Evolutionary conservation across 2,113 vertebrate genomes (phyloP).

Genomic region (Sinocyclocheilus maitianheensis): DNA sequence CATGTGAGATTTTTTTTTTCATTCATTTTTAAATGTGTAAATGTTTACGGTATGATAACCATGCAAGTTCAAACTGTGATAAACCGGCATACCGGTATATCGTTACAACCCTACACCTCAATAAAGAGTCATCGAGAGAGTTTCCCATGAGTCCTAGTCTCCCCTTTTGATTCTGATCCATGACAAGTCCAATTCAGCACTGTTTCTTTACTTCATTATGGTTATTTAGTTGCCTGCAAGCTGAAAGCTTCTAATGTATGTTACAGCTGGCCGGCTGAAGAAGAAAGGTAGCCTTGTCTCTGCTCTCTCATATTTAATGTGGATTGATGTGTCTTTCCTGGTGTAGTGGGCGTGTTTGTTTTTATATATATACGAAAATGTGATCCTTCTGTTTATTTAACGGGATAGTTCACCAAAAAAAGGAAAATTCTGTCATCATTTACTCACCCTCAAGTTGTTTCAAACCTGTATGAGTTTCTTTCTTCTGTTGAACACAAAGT

Average conservation of each 20-base stretch:
- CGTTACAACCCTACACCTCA: neutral
- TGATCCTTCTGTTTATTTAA: conserved; percentile 9
- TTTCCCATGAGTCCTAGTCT: neutral
- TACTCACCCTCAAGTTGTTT: too few relatives aligned
- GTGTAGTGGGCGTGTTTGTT: conserved; percentile 43
- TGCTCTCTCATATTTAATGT: conserved; percentile 49
- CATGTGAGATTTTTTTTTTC: too few relatives aligned
- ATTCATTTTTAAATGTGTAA: too few relatives aligned
- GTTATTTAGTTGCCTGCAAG: conserved; percentile 61
- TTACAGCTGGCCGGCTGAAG: conserved; percentile 81
- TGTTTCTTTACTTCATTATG: conserved; percentile 44
- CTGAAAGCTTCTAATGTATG: conserved; percentile 74
- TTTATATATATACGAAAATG: neutral
- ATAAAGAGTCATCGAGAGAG: neutral
- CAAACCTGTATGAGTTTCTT: too few relatives aligned
- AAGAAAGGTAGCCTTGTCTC: conserved; percentile 76
- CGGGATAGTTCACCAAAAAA: neutral
- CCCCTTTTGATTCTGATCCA: neutral
- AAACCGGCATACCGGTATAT: too few relatives aligned
- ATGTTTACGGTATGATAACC: too few relatives aligned
- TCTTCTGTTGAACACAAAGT: neutral
- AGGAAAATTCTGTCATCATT: too few relatives aligned
- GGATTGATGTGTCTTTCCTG: conserved; percentile 46
- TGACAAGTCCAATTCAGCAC: neutral
- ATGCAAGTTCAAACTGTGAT: too few relatives aligned